Conservation (phyloP, 1,140 invertebrate genomes). For the Diabrotica virgifera region DNA sequence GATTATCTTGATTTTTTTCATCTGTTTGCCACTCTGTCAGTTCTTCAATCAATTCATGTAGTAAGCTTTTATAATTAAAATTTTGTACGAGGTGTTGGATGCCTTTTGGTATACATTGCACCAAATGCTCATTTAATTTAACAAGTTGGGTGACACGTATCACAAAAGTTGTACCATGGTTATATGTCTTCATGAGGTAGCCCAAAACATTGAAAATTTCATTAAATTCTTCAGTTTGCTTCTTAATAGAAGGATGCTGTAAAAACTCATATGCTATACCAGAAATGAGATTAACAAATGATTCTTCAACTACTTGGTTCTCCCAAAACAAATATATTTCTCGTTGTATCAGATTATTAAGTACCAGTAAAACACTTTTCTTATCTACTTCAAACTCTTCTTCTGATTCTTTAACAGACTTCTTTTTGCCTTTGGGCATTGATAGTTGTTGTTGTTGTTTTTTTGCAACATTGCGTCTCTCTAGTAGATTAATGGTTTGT, state of each 20-base stretch:
- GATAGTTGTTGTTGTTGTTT: slow-evolving; percentile 13
- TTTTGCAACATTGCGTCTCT: slow-evolving; percentile 32
- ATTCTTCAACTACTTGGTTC: slow-evolving; percentile 68
- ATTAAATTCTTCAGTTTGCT: slow-evolving; percentile 55
- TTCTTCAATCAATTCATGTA: slow-evolving; percentile 66
- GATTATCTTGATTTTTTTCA: slow-evolving; percentile 48
- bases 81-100: slow-evolving; percentile 58
- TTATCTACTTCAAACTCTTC: slow-evolving; percentile 30
- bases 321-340: slow-evolving; percentile 58
- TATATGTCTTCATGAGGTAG: slow-evolving; percentile 63
- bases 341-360: slow-evolving; percentile 36
- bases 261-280: slow-evolving; percentile 65
- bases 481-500: slow-evolving; percentile 36
- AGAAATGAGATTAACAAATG: slow-evolving; percentile 54
- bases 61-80: slow-evolving; percentile 56
- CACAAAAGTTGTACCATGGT: slow-evolving; percentile 59
- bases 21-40: slow-evolving; percentile 60
- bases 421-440: slow-evolving; percentile 23
- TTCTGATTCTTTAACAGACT: slow-evolving; percentile 11
- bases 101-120: slow-evolving; percentile 56
- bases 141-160: slow-evolving; percentile 61
- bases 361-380: slow-evolving; percentile 27
- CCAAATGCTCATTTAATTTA: slow-evolving; percentile 65
- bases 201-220: slow-evolving; percentile 56
- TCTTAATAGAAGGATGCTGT: slow-evolving; percentile 55